Conservation (phyloP, 2,888 invertebrate genomes). For the Nipponacmea schrenckii region DNA sequence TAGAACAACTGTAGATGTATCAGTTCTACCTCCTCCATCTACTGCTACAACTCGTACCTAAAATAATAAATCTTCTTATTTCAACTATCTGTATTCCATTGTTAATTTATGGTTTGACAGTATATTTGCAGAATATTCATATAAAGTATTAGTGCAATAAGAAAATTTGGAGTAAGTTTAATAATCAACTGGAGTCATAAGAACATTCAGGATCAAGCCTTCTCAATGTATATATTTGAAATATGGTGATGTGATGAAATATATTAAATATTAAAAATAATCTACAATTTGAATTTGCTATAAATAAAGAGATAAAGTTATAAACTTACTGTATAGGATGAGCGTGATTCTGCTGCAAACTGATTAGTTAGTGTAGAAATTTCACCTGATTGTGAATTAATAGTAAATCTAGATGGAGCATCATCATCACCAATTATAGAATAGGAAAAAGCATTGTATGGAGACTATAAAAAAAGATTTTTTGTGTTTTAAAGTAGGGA, state of each 20-base stretch:
- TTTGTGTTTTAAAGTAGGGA: too few species aligned
- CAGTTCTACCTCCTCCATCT: slow-evolving; percentile 22
- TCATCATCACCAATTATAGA: slow-evolving; percentile 58
- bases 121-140: background rate
- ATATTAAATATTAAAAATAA: too few species aligned
- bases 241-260: too few species aligned
- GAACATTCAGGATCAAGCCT: too few species aligned
- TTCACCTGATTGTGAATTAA: slow-evolving; percentile 37
- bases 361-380: slow-evolving; percentile 34
- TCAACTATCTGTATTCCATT: background rate
- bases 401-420: slow-evolving; percentile 47
- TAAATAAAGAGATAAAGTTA: background rate
- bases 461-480: slow-evolving; percentile 30
- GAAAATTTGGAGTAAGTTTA: too few species aligned
- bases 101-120: background rate
- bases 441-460: slow-evolving; percentile 38
- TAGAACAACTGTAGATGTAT: slow-evolving; percentile 27
- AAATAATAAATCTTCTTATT: background rate
- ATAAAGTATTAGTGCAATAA: background rate
- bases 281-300: too few species aligned
- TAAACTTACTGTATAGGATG: slow-evolving; percentile 37
- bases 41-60: slow-evolving; percentile 22
- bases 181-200: too few species aligned
- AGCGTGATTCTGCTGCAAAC: slow-evolving; percentile 35
- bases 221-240: too few species aligned